These are phyloP conservation scores for Gorsachius goisagi DNA, from an alignment of 2,113 vertebrate species.

Conservation along the genomic window DNA sequence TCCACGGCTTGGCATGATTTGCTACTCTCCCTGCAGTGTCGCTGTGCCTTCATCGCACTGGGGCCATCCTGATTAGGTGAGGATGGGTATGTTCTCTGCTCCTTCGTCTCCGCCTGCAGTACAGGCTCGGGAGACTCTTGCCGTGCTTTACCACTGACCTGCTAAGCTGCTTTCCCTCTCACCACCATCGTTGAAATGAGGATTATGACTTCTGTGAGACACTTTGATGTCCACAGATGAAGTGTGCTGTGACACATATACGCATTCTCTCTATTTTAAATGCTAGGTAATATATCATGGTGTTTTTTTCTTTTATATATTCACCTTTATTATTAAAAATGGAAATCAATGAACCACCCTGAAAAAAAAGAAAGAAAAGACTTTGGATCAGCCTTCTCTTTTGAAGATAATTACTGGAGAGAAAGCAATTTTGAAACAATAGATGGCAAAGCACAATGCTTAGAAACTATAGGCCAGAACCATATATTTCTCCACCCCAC, in stretches of 20 bases:
- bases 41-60: not conserved
- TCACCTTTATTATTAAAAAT: not conserved
- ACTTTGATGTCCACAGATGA: constrained; percentile 11
- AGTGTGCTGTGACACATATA: not conserved
- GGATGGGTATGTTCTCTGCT: not conserved
- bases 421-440: constrained; percentile 21
- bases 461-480: not conserved
- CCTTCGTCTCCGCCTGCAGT: not conserved
- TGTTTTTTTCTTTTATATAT: not conserved
- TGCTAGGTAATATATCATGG: not conserved
- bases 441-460: not conserved
- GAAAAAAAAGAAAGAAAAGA: not conserved
- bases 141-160: not conserved
- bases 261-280: not conserved
- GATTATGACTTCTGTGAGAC: not conserved
- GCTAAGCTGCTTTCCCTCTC: constrained; percentile 29
- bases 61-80: not conserved
- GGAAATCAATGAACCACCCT: not conserved
- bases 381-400: not conserved
- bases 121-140: not conserved
- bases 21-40: not conserved
- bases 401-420: not conserved
- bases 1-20: not conserved
- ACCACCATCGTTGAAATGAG: constrained; percentile 1
- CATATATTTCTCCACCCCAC: not conserved